Percentiles rank a stretch among this genome's conserved stretches.
phyloP scores from a whole-genome alignment of 1,140 invertebrate genomes.

The Drosophila burlai region DNA sequence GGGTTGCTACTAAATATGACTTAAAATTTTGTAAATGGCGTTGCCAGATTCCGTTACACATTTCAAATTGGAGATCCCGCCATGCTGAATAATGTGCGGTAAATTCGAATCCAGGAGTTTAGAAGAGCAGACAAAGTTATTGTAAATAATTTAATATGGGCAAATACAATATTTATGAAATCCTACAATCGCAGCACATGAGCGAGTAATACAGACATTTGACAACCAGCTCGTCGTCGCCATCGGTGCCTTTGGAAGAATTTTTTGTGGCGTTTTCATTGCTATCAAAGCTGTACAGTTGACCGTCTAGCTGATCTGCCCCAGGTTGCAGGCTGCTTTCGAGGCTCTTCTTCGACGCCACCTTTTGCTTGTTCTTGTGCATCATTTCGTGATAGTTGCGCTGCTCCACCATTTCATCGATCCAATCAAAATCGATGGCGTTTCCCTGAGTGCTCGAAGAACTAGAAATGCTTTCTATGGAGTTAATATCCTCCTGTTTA shows the following conservation, averaged over 20 bases:
- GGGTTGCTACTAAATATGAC: no score
- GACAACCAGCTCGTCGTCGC: slow-evolving; percentile 83
- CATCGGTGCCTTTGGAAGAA: slow-evolving; percentile 14
- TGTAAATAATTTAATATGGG: no score
- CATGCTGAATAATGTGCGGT: neutral
- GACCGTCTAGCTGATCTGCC: slow-evolving; percentile 70
- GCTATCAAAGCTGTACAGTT: slow-evolving; percentile 31
- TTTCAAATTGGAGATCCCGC: neutral
- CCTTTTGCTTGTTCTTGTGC: slow-evolving; percentile 75
- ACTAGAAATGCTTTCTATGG: slow-evolving; percentile 77
- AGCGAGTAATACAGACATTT: slow-evolving; percentile 82
- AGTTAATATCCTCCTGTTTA: slow-evolving; percentile 77
- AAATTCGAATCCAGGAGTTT: neutral
- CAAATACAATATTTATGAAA: slow-evolving; percentile 55
- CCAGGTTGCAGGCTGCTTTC: slow-evolving; percentile 15
- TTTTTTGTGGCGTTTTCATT: slow-evolving; percentile 29
- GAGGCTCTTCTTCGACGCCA: slow-evolving; percentile 51
- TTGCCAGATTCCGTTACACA: neutral
- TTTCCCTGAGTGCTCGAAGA: slow-evolving; percentile 33
- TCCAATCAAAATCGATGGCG: slow-evolving; percentile 67
- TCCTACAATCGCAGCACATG: slow-evolving; percentile 84
- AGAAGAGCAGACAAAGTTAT: no score
- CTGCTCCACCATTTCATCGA: slow-evolving; percentile 65
- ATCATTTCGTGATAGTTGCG: slow-evolving; percentile 61
- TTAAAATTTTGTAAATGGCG: neutral